phyloP scores from a whole-genome alignment of 2,113 vertebrate genomes.

The Campylomormyrus tamandua region DNA sequence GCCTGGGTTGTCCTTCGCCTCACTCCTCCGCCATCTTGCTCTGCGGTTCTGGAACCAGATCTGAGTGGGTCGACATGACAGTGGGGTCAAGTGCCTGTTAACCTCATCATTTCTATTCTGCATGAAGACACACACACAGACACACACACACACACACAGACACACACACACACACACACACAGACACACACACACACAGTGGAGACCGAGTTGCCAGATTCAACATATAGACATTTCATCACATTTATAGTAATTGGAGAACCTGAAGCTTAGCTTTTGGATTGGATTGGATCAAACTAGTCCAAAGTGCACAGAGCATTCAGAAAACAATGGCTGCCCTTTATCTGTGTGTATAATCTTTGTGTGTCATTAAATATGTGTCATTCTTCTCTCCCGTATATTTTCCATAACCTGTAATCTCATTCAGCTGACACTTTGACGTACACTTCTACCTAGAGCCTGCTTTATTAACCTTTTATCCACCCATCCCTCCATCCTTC shows the following conservation, averaged over 20 bases:
- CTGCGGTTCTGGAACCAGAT: slow-evolving; percentile 49
- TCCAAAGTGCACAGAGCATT: not conserved
- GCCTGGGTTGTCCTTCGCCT: slow-evolving; percentile 14
- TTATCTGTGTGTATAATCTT: not conserved
- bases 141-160: not conserved
- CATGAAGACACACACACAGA: not conserved
- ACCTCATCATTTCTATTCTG: not conserved
- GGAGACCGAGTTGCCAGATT: not conserved
- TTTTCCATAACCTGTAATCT: not conserved
- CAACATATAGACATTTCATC: not conserved
- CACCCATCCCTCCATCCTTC: not conserved
- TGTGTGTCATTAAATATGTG: not conserved
- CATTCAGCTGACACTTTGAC: not conserved
- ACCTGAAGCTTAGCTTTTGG: not conserved
- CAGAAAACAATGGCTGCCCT: not conserved
- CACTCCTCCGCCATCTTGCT: slow-evolving; percentile 39
- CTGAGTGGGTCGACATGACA: slow-evolving; percentile 4
- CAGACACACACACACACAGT: not conserved
- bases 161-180: not conserved
- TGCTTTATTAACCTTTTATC: not conserved
- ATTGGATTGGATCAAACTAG: not conserved
- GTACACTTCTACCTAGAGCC: not conserved
- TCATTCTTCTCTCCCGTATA: not conserved
- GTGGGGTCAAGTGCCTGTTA: not conserved
- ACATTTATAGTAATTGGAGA: not conserved